Evolutionary conservation across 2,113 vertebrate species (phyloP), one percentile per base, ranked within the genome.

Genomic region (Brachionichthys hirsutus): DNA sequence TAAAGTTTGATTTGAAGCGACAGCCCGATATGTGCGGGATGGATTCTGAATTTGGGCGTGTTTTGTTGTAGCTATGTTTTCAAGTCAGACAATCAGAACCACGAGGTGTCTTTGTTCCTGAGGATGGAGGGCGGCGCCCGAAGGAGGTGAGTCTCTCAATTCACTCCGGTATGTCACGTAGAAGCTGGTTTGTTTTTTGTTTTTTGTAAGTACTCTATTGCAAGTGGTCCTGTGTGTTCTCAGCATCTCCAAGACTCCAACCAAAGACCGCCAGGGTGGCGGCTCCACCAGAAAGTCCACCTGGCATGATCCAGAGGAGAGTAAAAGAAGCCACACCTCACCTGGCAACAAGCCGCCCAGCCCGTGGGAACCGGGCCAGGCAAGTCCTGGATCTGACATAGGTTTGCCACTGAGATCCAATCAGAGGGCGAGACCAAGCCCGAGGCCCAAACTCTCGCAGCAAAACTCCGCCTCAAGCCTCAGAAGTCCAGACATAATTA

Each of bases 401-500:
- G 13, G 42, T 24, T 46, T 17, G 1, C 15, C 44, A 0, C 36
- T 0, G 43, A 44, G 60, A 19, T 46, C 57, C 22, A 34, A 45
- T 34, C 51, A 13, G 3, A 68, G 44, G 19, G 46, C 30, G 1
- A 38, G 18, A 59, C 34, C 51, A 44, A 1, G 0, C 14, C 4
- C 0, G 35, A 30, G 12, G 14, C 34, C 36, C 17, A 59, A 2
- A 13, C 2, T 22, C 34, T 59, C 63, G 12, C 1, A 0, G 6
- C 41, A 43, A 3, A 47, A 14, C 55, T 54, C 67, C 0, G 19
- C 13, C 6, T 80, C 82, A 17, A 50, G 50, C 16, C 20, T 20
- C 0, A 75, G 0, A 14, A 46, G 15, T 88, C 91, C 74, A 87
- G 80, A 93, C 73, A 83, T 95, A 15, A 88, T 95, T 46, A 84